Conservation (phyloP, 1,140 invertebrate species). For the Drosophila truncata region DNA sequence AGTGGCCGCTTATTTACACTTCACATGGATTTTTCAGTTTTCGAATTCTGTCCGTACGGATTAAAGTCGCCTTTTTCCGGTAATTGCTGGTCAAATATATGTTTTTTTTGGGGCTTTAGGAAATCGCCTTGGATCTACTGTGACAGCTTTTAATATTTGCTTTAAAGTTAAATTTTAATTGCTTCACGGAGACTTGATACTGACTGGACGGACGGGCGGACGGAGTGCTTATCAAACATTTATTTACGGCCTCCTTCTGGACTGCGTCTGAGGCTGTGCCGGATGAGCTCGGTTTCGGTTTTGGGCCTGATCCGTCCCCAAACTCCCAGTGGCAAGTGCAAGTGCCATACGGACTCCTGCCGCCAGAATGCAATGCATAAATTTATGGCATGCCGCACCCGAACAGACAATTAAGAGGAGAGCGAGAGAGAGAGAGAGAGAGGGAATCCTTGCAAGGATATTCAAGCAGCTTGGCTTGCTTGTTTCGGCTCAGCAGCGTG, state of each 20-base stretch:
- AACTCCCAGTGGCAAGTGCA: constrained; percentile 9
- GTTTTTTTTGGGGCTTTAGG: not conserved
- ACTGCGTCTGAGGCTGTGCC: not conserved
- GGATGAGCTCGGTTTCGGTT: constrained; percentile 9
- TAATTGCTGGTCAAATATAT: constrained; percentile 27
- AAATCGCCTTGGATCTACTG: not conserved
- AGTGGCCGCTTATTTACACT: constrained; percentile 66
- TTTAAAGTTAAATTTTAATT: constrained; percentile 36
- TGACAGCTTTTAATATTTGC: constrained; percentile 21
- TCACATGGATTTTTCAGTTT: constrained; percentile 46
- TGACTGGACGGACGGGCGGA: constrained; percentile 15
- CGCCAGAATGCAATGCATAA: constrained; percentile 78
- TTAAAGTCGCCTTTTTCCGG: not conserved
- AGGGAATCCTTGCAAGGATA: constrained; percentile 14
- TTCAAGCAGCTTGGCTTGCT: constrained; percentile 67
- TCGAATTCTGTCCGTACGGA: not conserved
- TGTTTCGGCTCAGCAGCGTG: constrained; percentile 66
- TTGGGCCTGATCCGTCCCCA: constrained; percentile 18
- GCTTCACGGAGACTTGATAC: constrained; percentile 35
- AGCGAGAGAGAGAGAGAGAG: not conserved
- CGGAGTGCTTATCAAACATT: constrained; percentile 70
- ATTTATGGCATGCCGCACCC: constrained; percentile 68
- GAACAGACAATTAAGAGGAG: constrained; percentile 72
- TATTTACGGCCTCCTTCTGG: constrained; percentile 63
- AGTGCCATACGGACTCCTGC: constrained; percentile 51